Evolutionary conservation across 2,113 vertebrate species (phyloP).

Genomic region (Hippocampus abdominalis): DNA sequence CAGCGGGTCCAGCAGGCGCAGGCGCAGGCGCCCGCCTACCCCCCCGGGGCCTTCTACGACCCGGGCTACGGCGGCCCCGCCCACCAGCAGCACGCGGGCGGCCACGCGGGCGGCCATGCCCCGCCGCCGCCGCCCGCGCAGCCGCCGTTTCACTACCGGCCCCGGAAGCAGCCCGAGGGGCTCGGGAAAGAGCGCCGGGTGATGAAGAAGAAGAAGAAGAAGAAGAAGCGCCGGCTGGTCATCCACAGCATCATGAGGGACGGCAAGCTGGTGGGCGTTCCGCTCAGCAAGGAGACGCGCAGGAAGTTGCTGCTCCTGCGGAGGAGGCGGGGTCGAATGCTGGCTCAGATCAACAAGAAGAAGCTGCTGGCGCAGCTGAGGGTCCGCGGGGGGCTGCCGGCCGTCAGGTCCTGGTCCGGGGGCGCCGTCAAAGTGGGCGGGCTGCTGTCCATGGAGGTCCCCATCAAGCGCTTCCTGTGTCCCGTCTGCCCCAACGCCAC

Average conservation of each 20-base stretch:
- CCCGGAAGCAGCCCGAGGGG: slow-evolving; percentile 58
- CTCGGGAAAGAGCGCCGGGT: slow-evolving; percentile 44
- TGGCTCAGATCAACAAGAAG: slow-evolving; percentile 59
- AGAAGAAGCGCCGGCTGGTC: slow-evolving; percentile 68
- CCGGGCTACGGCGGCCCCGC: slow-evolving; percentile 38
- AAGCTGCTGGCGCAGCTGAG: slow-evolving; percentile 66
- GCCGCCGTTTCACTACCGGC: slow-evolving; percentile 65
- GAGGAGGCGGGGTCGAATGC: slow-evolving; percentile 53
- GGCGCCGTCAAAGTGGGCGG: slow-evolving; percentile 60
- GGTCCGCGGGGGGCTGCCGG: slow-evolving; percentile 45
- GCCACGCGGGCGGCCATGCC: too few species aligned
- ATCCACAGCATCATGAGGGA: slow-evolving; percentile 70
- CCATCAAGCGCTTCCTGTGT: slow-evolving; percentile 71
- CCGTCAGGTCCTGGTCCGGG: slow-evolving; percentile 60
- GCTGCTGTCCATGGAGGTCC: slow-evolving; percentile 63
- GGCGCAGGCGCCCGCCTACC: slow-evolving; percentile 55
- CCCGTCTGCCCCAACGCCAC: slow-evolving; percentile 71
- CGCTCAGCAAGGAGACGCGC: slow-evolving; percentile 66
- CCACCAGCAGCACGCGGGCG: slow-evolving; percentile 36
- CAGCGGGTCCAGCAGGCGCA: slow-evolving; percentile 53
- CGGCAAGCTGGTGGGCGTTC: slow-evolving; percentile 62
- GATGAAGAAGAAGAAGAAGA: too few species aligned
- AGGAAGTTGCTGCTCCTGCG: slow-evolving; percentile 50
- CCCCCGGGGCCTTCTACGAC: slow-evolving; percentile 69
- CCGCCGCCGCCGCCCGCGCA: background rate